A percentile compares a stretch with the other conserved stretches of the same genome.
These are phyloP conservation scores for Cephalopachus bancanus DNA, from an alignment of 2,797 vertebrate species.

Conservation along the genomic window DNA sequence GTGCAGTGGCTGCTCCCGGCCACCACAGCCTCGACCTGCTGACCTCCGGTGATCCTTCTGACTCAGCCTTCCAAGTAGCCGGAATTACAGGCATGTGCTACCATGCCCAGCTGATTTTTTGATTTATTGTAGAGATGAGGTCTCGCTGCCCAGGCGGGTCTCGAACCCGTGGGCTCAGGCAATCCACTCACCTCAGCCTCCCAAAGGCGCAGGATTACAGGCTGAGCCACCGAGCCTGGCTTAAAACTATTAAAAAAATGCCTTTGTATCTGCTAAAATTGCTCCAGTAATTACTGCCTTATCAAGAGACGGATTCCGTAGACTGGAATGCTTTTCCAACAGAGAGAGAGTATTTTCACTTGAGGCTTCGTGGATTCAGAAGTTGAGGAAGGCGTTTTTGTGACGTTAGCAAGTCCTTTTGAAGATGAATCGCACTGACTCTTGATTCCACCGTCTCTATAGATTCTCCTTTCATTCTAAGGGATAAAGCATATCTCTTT, in stretches of 20 bases:
- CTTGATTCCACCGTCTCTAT: background rate
- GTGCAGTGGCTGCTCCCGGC: too few relatives aligned
- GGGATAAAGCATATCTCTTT: background rate
- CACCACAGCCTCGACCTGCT: too few relatives aligned
- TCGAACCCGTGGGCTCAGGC: too few relatives aligned
- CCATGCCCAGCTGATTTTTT: too few relatives aligned
- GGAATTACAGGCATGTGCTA: too few relatives aligned
- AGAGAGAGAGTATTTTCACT: constrained; percentile 48
- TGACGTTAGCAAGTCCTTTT: background rate
- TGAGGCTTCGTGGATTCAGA: background rate
- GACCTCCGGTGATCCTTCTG: too few relatives aligned
- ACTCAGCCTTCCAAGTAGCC: too few relatives aligned
- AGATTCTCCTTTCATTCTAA: background rate
- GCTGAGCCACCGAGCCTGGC: too few relatives aligned
- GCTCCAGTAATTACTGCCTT: constrained; percentile 78
- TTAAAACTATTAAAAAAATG: constrained; percentile 79
- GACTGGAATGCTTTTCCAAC: constrained; percentile 37
- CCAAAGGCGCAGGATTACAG: too few relatives aligned
- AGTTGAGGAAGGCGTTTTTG: background rate
- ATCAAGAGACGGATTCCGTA: constrained; percentile 65
- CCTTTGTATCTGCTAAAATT: constrained; percentile 77
- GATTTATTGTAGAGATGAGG: too few relatives aligned
- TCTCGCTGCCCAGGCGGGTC: too few relatives aligned
- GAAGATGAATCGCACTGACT: background rate
- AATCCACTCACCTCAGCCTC: too few relatives aligned